These are phyloP conservation scores for Anguilla rostrata DNA, from an alignment of 2,113 vertebrate genomes.

Conservation along the genomic window DNA sequence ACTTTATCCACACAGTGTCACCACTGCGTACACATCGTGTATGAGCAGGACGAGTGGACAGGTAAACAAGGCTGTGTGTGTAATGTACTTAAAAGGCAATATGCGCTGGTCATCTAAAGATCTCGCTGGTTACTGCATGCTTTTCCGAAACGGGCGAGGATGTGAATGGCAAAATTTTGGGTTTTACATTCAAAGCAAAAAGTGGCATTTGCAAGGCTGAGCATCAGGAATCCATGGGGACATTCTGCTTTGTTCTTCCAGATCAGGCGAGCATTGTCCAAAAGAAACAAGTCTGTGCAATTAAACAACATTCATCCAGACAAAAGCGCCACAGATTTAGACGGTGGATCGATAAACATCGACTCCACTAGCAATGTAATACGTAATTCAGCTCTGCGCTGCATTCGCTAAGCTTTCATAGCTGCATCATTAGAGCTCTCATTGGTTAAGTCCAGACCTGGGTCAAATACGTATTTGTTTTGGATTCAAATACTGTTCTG, in stretches of 20 bases:
- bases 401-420: too few species aligned
- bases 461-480: too few species aligned
- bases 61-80: background rate
- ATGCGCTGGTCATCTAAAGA: background rate
- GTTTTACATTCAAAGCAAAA: constrained; percentile 3
- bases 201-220: background rate
- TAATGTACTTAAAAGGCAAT: background rate
- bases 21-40: background rate
- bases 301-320: background rate
- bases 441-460: too few species aligned
- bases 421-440: background rate
- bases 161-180: background rate
- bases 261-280: background rate
- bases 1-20: background rate
- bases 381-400: too few species aligned
- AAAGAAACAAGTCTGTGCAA: background rate
- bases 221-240: background rate
- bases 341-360: too few species aligned
- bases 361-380: too few species aligned
- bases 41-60: constrained; percentile 32
- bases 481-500: too few species aligned
- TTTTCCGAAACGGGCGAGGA: background rate
- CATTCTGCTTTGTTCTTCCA: background rate
- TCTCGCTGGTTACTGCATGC: background rate
- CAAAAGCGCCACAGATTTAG: background rate